phyloP scores from a whole-genome alignment of 2,888 invertebrate species.

The Apamea anceps region DNA sequence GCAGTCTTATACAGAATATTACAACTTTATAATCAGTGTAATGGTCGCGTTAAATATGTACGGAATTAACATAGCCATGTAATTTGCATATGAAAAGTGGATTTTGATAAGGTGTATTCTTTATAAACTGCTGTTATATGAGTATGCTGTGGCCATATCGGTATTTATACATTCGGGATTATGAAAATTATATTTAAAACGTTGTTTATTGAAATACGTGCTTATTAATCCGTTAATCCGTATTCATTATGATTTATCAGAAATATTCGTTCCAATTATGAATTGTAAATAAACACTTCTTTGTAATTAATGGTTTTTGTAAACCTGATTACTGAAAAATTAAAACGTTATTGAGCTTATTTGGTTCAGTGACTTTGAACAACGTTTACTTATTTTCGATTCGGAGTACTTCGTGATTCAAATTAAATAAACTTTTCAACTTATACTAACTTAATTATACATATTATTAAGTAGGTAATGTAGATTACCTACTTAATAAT shows the following conservation, averaged over 20 bases:
- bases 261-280: not conserved
- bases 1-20: constrained; percentile 61
- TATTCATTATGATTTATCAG: constrained; percentile 13
- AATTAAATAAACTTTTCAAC: not conserved
- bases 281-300: not conserved
- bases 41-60: constrained; percentile 65
- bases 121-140: constrained; percentile 7
- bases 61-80: constrained; percentile 61
- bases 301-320: not conserved
- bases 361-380: not conserved
- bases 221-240: not conserved
- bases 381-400: not conserved
- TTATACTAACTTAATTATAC: no score
- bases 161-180: constrained; percentile 6
- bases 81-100: constrained; percentile 62
- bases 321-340: not conserved
- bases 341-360: not conserved
- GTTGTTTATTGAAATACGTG: not conserved
- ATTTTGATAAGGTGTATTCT: constrained; percentile 49
- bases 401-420: not conserved
- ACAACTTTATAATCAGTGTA: constrained; percentile 68
- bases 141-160: not conserved
- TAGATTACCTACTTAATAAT: no score
- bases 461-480: no score
- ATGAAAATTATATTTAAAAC: constrained; percentile 1